Percentiles rank a stretch among this genome's conserved stretches.
Conservation (phyloP, 2,797 vertebrate species). For the Margarornis squamiger region DNA sequence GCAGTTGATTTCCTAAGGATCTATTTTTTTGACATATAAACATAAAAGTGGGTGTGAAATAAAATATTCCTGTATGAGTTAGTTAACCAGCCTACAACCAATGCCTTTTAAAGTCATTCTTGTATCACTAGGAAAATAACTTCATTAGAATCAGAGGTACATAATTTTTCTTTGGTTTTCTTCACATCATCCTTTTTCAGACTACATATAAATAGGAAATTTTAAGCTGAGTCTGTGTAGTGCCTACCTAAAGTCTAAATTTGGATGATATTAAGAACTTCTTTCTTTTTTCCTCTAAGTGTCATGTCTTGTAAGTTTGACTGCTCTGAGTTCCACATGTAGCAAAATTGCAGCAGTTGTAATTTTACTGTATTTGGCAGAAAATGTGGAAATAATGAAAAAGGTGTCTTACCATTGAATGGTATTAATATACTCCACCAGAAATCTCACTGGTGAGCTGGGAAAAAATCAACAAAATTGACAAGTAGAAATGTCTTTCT, state of each 20-base stretch:
- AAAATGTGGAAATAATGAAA: not conserved
- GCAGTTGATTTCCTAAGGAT: not conserved
- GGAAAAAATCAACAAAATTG: not conserved
- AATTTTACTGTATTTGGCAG: not conserved
- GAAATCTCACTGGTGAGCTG: not conserved
- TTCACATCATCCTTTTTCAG: not conserved
- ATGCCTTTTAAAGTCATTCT: not conserved
- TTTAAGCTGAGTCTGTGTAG: not conserved
- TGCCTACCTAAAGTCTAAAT: constrained; percentile 18
- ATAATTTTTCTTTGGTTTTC: not conserved
- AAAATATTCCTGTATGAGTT: not conserved
- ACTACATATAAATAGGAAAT: not conserved
- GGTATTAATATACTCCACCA: not conserved
- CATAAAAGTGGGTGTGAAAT: not conserved
- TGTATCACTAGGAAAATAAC: not conserved
- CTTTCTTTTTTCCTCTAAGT: not conserved
- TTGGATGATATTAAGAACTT: constrained; percentile 22
- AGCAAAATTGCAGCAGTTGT: not conserved
- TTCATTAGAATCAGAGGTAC: not conserved
- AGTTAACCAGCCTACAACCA: not conserved
- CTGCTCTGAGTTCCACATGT: not conserved
- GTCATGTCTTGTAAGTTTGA: not conserved
- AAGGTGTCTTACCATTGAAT: not conserved
- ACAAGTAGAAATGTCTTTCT: not conserved
- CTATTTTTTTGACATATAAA: not conserved